Evolutionary conservation across 2,113 vertebrate species (phyloP).

Genomic region (Gadus macrocephalus): DNA sequence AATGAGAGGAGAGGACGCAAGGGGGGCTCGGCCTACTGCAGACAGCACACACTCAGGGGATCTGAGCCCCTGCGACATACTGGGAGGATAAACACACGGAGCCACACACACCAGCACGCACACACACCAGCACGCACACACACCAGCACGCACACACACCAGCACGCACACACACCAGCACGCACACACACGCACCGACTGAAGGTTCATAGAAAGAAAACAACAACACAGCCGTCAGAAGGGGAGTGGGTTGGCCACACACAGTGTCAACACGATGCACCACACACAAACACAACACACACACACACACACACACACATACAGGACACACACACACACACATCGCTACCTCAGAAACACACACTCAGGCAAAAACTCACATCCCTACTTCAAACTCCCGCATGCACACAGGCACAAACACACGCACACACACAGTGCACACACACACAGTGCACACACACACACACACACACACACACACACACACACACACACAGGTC

Average conservation of each 20-base stretch:
- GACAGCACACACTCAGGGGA: conserved; percentile 33
- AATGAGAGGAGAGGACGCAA: conserved; percentile 50
- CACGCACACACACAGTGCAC: conserved; percentile 19
- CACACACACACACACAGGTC: conserved; percentile 16
- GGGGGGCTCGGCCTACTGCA: neutral
- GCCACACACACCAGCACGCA: conserved; percentile 11
- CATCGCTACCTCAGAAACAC: neutral
- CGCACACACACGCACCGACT: neutral
- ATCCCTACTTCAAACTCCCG: conserved; percentile 13
- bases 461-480: neutral
- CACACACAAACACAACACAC: too few species aligned
- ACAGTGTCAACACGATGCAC: too few species aligned
- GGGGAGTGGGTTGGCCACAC: too few species aligned
- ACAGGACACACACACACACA: too few species aligned
- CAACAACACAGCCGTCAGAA: too few species aligned
- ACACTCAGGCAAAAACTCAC: neutral
- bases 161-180: neutral
- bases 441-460: conserved; percentile 11
- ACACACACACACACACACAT: too few species aligned
- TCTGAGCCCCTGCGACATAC: neutral
- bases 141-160: neutral
- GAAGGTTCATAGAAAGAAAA: neutral
- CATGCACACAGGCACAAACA: neutral
- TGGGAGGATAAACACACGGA: conserved; percentile 21
- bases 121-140: neutral